Percentiles rank a stretch among this genome's conserved stretches.
phyloP scores from a whole-genome alignment of 1,140 invertebrate species.

The Melipona quadrifasciata region DNA sequence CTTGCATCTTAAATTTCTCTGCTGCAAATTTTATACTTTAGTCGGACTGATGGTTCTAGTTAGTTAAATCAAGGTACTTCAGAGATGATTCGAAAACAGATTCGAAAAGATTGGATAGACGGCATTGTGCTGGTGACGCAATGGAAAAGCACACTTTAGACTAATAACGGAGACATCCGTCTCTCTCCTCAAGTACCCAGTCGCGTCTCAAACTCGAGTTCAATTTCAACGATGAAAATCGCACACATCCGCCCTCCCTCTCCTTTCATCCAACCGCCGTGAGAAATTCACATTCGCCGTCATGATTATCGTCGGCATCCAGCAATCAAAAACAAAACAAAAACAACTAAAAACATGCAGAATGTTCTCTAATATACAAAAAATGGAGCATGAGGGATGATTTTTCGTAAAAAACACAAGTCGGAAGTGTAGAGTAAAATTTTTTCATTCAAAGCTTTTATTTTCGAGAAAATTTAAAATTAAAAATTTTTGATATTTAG shows the following conservation, averaged over 20 bases:
- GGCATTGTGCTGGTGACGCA: not conserved
- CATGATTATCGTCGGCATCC: not conserved
- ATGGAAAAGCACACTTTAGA: conserved; percentile 34
- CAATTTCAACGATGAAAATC: conserved; percentile 14
- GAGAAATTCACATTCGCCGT: not conserved
- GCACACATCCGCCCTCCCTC: conserved; percentile 14
- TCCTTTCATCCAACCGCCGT: not conserved
- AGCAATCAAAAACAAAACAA: not conserved
- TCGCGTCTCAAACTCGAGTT: not conserved
- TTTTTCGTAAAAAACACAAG: too few species aligned
- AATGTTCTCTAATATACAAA: too few species aligned
- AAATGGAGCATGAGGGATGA: too few species aligned
- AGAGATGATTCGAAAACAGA: not conserved
- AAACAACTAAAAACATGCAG: too few species aligned
- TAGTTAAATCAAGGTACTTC: too few species aligned
- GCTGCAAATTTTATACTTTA: too few species aligned
- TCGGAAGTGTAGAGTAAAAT: too few species aligned
- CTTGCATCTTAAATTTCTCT: too few species aligned
- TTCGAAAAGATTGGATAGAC: not conserved
- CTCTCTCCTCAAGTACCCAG: not conserved
- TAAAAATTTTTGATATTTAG: too few species aligned
- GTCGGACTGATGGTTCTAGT: too few species aligned
- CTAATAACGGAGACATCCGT: conserved; percentile 43
- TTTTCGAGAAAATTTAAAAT: too few species aligned
- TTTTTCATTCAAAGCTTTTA: too few species aligned